Conservation (phyloP, 2,797 vertebrate genomes). For the Otolemur crassicaudatus region DNA sequence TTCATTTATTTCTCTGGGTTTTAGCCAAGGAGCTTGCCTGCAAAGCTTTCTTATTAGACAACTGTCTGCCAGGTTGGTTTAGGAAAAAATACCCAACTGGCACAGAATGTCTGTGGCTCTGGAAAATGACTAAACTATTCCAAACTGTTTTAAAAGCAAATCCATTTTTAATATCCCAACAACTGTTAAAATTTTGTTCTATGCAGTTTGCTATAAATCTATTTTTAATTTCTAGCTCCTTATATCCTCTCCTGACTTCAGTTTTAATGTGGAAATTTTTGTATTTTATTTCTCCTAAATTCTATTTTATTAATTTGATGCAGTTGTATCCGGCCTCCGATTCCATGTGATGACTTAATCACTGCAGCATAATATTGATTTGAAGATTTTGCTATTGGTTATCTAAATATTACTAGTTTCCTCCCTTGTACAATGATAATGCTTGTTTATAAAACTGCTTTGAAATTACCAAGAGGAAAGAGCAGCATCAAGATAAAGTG, state of each 20-base stretch:
- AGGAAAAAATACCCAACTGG: slow-evolving; percentile 64
- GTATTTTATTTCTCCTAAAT: slow-evolving; percentile 59
- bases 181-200: slow-evolving; percentile 51
- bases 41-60: slow-evolving; percentile 50
- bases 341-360: slow-evolving; percentile 19
- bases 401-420: slow-evolving; percentile 70
- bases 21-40: slow-evolving; percentile 37
- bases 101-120: slow-evolving; percentile 37
- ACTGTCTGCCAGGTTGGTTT: slow-evolving; percentile 46
- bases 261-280: slow-evolving; percentile 48
- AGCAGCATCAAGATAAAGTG: slow-evolving; percentile 71
- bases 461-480: slow-evolving; percentile 73
- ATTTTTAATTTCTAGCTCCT: slow-evolving; percentile 63
- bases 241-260: neutral
- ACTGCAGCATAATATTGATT: neutral
- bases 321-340: neutral
- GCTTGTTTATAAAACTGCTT: slow-evolving; percentile 79
- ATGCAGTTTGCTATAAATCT: slow-evolving; percentile 57
- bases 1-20: slow-evolving; percentile 22
- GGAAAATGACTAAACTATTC: slow-evolving; percentile 67
- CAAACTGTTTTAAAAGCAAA: slow-evolving; percentile 67
- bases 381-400: slow-evolving; percentile 61
- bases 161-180: slow-evolving; percentile 55
- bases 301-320: slow-evolving; percentile 47
- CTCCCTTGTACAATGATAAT: slow-evolving; percentile 66